Percentiles rank a stretch among this genome's conserved stretches.
Evolutionary conservation across 2,797 vertebrate species (phyloP).

Genomic region (Pseudopleuronectes americanus): DNA sequence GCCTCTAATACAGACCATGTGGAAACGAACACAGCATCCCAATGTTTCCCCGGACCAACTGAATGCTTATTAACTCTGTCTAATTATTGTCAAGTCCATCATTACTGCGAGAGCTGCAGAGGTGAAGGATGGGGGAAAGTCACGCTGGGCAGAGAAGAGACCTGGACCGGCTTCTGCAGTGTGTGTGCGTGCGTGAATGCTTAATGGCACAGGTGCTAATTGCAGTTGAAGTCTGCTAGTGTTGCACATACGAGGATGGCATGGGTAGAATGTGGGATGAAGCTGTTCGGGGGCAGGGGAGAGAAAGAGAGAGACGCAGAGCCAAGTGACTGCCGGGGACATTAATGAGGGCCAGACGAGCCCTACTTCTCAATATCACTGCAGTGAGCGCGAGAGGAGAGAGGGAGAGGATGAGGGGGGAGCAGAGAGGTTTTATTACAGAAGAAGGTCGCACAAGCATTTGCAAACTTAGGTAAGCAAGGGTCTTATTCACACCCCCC

Average conservation of each 20-base stretch:
- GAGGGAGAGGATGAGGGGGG: constrained; percentile 33
- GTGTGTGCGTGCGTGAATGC: constrained; percentile 17
- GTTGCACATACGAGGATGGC: constrained; percentile 47
- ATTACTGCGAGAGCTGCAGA: constrained; percentile 51
- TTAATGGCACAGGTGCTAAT: constrained; percentile 66
- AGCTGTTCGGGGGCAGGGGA: constrained; percentile 61
- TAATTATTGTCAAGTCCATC: constrained; percentile 71
- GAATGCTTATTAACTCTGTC: constrained; percentile 60
- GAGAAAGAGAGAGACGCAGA: constrained; percentile 53
- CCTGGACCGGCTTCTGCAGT: constrained; percentile 13
- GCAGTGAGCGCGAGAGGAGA: constrained; percentile 36
- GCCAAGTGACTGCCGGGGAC: constrained; percentile 62
- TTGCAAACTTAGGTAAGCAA: constrained; percentile 38
- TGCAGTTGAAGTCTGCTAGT: constrained; percentile 64
- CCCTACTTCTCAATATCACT: constrained; percentile 62
- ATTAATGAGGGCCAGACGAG: constrained; percentile 74
- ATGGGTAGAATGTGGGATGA: constrained; percentile 66
- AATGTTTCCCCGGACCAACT: constrained; percentile 28
- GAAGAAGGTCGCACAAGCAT: constrained; percentile 39
- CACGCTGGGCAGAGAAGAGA: constrained; percentile 32
- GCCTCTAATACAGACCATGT: constrained; percentile 35
- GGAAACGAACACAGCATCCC: constrained; percentile 28
- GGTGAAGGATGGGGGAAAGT: constrained; percentile 45
- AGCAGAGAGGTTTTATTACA: constrained; percentile 51
- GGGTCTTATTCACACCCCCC: background rate